Evolutionary conservation across 2,888 invertebrate species (phyloP).

Genomic region (Lepidochitona cinerea): DNA sequence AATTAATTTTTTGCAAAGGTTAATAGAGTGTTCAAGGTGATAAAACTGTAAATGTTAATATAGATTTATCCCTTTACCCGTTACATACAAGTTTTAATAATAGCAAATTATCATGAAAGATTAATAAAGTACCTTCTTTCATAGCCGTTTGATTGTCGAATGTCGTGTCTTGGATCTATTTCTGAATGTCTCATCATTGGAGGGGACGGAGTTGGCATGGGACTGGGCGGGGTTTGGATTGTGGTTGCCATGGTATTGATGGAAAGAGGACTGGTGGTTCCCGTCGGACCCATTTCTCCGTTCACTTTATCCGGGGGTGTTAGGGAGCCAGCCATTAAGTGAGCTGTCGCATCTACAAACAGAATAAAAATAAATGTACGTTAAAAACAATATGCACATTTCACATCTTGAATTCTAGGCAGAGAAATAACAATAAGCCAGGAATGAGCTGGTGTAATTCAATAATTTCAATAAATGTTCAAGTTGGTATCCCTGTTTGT

Average conservation of each 20-base stretch:
- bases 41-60: too few species aligned
- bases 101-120: too few species aligned
- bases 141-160: not conserved
- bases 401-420: too few species aligned
- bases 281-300: slow-evolving; percentile 66
- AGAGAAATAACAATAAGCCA: too few species aligned
- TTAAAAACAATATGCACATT: not conserved
- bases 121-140: slow-evolving; percentile 3
- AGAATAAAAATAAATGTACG: not conserved
- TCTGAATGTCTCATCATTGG: slow-evolving; percentile 35
- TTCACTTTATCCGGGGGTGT: slow-evolving; percentile 73
- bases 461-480: too few species aligned
- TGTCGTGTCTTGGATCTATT: not conserved
- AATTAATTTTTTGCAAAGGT: too few species aligned
- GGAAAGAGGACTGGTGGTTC: slow-evolving; percentile 59
- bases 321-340: slow-evolving; percentile 71
- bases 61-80: too few species aligned
- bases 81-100: too few species aligned
- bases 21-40: too few species aligned
- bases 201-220: slow-evolving; percentile 74
- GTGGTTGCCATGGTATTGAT: slow-evolving; percentile 73
- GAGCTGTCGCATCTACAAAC: slow-evolving; percentile 47
- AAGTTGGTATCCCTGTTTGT: too few species aligned
- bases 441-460: too few species aligned
- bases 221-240: slow-evolving; percentile 87